Base-by-base conservation (phyloP, 2,797 vertebrate species). In the Mionectes olivaceus region DNA sequence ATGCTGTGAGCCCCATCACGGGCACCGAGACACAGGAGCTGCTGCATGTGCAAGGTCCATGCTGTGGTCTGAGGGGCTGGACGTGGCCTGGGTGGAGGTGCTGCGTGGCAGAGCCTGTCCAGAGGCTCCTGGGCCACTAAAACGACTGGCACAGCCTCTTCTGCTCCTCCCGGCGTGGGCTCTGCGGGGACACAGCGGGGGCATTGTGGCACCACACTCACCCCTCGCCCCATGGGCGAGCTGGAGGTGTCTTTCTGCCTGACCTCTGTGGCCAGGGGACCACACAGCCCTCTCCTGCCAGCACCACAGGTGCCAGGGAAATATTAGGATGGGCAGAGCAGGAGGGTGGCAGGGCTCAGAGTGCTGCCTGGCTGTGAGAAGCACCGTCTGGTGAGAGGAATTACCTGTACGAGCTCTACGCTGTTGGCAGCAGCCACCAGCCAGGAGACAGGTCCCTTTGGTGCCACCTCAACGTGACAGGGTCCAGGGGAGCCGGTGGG, bases 361-460 rank as follows among this genome's bases (percentile, higher is more conserved):
- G 77, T 46, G 2, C 46, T 6, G 4, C 17, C 4, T 3, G 39
- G 47, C 64, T 50, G 39, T 3, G 22, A 81, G 65, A 50, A 9
- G 61, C 59, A 8, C 16, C 46, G 52, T 47, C 11, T 1, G 13
- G 28, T 6, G 32, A 53, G 56, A 35, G 35, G 7, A 15, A 5
- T 93, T 96, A 99, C 98, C 98, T 98, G 97, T 65, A 94, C 95
- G 79, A 98, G 91, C 76, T 95, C 97, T 37, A 97, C 93, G 69
- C 93, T 95, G 75, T 96, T 90, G 39, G 97, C 96, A 75, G 96
- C 43, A 46, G 94, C 96, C 75, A 95, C 73, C 80, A 98, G 81
- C 95, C 97, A 97, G 91, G 98, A 98, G 64, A 96, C 96, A 7
- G 97, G 98, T 33, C 97, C 97, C 27, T 95, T 63, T 18, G 94